Base-by-base conservation (phyloP, 2,888 invertebrate species). In the Andrena dorsata region DNA sequence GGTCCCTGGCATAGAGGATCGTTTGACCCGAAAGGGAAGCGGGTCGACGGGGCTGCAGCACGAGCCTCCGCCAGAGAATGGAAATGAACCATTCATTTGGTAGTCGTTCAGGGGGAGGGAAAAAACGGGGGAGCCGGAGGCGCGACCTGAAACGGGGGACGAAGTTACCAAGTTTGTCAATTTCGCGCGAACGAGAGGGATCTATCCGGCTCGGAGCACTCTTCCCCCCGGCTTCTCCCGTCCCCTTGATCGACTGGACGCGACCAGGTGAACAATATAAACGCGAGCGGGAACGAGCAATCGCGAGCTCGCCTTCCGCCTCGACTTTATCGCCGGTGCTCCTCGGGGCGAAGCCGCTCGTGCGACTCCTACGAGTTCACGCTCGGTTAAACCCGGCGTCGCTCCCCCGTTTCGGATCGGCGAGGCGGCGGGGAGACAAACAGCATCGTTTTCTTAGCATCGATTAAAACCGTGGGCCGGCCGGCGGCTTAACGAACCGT, bases 11-110 rank as follows among this genome's bases (percentile, higher is more conserved):
- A 63, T 83, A 66, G 85, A 82, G 84, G 74, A 88, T 86, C 88
- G 88, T 88, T 87, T 87, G 83, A 88, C 86, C 88, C 88, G 86
- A 83, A 83, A 83, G 83, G 60, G 82, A 76, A 82, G 66, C 87
- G 76, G 79, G 82, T 77, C 84, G 77, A 49, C 87, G 82, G 26
- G 56, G n/a, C n/a, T n/a, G n/a, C 68, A 77, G 81, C 78, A 66
- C 81, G 80, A 72, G 74, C 70, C 73, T 60, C 49, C 56, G 74
- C 13, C 20, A 64, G 68, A 78, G 80, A 82, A 86, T 81, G 79
- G 76, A 81, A 81, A 74, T 69, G 79, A 74, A 74, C 82, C 87
- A 82, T 86, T 83, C 77, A 84, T 86, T 84, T 84, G 74, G 76
- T 82, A 86, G 84, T 74, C 84, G 76, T 82, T 69, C 63, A 60